These are phyloP conservation scores for Brachyptera risi DNA, from an alignment of 2,888 invertebrate genomes.

Conservation along the genomic window DNA sequence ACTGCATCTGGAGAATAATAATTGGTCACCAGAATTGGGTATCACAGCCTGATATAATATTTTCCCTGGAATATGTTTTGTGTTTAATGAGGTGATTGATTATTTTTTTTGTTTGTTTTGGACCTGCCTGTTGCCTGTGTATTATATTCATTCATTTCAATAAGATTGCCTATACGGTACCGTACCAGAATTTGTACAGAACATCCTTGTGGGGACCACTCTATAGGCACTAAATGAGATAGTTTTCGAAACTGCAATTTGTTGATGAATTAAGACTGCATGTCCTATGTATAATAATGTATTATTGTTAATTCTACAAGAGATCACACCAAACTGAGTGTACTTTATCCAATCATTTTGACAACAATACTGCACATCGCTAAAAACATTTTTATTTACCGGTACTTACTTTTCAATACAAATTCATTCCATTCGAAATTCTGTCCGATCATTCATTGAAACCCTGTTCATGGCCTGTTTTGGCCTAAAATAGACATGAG, in stretches of 20 bases:
- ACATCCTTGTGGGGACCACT: constrained; percentile 24
- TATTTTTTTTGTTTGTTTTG: too few relatives aligned
- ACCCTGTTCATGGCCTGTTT: background rate
- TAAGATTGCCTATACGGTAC: constrained; percentile 24
- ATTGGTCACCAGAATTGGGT: constrained; percentile 48
- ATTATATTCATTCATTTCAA: constrained; percentile 21
- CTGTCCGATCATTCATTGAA: background rate
- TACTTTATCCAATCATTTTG: background rate
- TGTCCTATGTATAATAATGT: constrained; percentile 12
- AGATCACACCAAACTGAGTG: constrained; percentile 20
- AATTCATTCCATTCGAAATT: background rate
- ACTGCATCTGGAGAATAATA: constrained; percentile 21
- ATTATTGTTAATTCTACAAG: constrained; percentile 4
- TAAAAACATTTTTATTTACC: background rate
- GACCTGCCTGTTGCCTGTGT: constrained; percentile 29
- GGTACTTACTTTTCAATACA: background rate
- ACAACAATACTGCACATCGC: background rate
- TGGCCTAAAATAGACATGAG: background rate
- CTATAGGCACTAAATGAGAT: constrained; percentile 29
- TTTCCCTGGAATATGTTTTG: constrained; percentile 28
- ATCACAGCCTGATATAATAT: constrained; percentile 51
- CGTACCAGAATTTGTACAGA: constrained; percentile 30
- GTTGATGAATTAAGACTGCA: constrained; percentile 17
- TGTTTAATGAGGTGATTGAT: constrained; percentile 27
- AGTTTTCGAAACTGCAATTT: constrained; percentile 20